phyloP scores from a whole-genome alignment of 2,113 vertebrate species.

The Hemichromis elongatus region DNA sequence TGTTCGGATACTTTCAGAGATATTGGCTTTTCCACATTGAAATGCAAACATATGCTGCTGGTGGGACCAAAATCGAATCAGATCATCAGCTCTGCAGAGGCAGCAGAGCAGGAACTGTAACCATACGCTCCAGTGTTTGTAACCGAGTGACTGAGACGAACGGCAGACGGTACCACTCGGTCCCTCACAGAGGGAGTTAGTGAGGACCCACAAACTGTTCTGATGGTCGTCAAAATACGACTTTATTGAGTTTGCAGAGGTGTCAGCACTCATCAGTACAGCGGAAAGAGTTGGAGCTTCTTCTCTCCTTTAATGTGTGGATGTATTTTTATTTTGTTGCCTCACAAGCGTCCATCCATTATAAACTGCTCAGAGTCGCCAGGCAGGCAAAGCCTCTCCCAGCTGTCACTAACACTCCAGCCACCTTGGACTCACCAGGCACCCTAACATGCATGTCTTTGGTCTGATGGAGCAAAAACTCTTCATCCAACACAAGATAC shows the following conservation, averaged over 20 bases:
- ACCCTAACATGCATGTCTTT: not conserved
- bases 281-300: not conserved
- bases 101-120: not conserved
- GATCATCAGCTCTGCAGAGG: not conserved
- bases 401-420: not conserved
- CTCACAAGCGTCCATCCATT: not conserved
- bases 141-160: not conserved
- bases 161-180: not conserved
- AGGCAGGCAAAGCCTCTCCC: not conserved
- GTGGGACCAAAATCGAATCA: not conserved
- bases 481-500: not conserved
- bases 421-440: not conserved
- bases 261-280: not conserved
- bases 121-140: not conserved
- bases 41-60: constrained; percentile 19
- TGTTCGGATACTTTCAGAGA: constrained; percentile 5
- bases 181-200: not conserved
- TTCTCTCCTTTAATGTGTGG: not conserved
- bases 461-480: not conserved
- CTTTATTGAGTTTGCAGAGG: not conserved
- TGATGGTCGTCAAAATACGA: not conserved
- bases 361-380: not conserved
- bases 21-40: constrained; percentile 7
- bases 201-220: not conserved
- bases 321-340: not conserved